Base-by-base conservation (phyloP, 2,888 invertebrate genomes). In the Crossocerus cetratus region DNA sequence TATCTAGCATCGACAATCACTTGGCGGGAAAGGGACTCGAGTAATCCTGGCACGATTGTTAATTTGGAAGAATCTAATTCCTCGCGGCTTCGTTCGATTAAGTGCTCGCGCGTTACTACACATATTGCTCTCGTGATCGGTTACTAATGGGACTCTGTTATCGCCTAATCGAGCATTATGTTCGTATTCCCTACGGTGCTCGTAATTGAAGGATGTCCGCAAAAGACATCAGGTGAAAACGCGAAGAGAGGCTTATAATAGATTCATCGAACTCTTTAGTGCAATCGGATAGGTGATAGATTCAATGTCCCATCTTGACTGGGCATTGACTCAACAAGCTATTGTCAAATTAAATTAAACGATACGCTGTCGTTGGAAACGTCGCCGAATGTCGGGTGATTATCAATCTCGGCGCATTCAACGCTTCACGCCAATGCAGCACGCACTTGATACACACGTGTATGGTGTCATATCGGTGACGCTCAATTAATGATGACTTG, bases 331-430 rank as follows among this genome's bases (percentile, higher is more conserved):
- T 84, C 87, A 89, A 88, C 86, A 85, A 86, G 84, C 87, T 86
- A 88, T 89, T 86, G 86, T 86, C 84, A 85, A 87, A 88, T 88
- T 86, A 85, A 87, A 86, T 86, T 87, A 87, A 87, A 87, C 85
- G 85, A 84, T 86, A 81, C 78, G 84, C 82, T 84, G 86, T 84
- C 86, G 84, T 87, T 86, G 84, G 85, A 83, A 84, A 63, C 57
- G 56, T 23, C 66, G 58, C 61, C 21, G n/a, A 66, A 43, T 72
- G 83, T 84, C 84, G 79, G 81, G 81, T 74, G 84, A 73, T 83
- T 82, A 82, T 84, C 84, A 83, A 82, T 74, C 81, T 66, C 72
- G 76, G 72, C 60, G 42, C 58, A 56, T 45, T 72, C 74, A 69
- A 63, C 64, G 61, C 72, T 72, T 74, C 77, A 72, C 69, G 69